Evolutionary conservation across 92 coral and sea anemone genomes (phyloP).

Genomic region (Virgularia gustaviana): DNA sequence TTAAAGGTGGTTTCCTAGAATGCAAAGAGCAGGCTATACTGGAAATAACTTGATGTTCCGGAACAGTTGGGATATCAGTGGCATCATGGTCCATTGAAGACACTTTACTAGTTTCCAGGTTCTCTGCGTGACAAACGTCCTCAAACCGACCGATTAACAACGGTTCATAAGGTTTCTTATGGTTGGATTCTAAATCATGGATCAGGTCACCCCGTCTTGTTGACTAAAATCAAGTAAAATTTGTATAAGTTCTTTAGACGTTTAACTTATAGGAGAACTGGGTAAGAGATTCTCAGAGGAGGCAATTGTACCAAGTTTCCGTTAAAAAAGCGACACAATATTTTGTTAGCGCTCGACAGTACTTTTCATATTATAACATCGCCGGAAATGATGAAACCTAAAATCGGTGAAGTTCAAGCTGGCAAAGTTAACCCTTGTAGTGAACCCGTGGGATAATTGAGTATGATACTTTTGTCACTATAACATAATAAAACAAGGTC

Average conservation of each 20-base stretch:
- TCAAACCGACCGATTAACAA: conserved; percentile 69
- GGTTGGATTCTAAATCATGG: conserved; percentile 74
- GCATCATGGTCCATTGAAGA: not conserved
- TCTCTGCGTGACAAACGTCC: not conserved
- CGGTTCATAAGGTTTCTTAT: conserved; percentile 93
- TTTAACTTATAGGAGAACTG: not conserved
- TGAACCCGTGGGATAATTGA: too few relatives aligned
- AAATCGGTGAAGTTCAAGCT: too few relatives aligned
- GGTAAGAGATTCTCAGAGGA: not conserved
- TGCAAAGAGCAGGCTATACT: conserved; percentile 88
- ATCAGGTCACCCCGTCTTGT: conserved; percentile 84
- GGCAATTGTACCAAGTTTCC: too few relatives aligned
- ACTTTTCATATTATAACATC: too few relatives aligned
- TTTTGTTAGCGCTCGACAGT: too few relatives aligned
- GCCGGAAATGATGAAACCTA: too few relatives aligned
- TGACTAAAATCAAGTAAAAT: conserved; percentile 33
- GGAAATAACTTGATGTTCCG: conserved; percentile 69
- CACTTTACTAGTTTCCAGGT: not conserved
- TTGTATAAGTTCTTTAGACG: not conserved
- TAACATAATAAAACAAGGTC: too few relatives aligned
- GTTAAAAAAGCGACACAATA: too few relatives aligned
- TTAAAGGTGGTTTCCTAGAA: conserved; percentile 89
- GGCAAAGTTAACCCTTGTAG: too few relatives aligned
- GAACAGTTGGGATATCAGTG: conserved; percentile 33
- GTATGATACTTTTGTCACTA: too few relatives aligned